Percentiles rank a stretch among this genome's conserved stretches.
These are phyloP conservation scores for Parus major DNA, from an alignment of 2,113 vertebrate species.

Conservation along the genomic window DNA sequence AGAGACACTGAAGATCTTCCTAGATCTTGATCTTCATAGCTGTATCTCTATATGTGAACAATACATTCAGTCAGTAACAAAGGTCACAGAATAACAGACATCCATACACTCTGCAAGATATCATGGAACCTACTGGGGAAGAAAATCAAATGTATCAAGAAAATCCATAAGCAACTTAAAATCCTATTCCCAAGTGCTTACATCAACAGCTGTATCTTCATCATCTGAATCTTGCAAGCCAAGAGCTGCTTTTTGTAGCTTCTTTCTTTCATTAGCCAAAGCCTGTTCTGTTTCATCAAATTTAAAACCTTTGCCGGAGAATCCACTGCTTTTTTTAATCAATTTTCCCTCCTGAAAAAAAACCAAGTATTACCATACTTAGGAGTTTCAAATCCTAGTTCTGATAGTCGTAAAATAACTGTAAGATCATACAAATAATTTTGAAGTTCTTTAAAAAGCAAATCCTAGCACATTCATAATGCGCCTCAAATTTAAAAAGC, in stretches of 20 bases:
- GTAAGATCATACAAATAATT: not conserved
- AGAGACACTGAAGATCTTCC: not conserved
- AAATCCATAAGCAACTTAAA: not conserved
- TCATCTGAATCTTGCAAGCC: slow-evolving; percentile 98
- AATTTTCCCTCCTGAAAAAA: slow-evolving; percentile 89
- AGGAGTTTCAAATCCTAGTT: not conserved
- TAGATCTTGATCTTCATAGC: not conserved
- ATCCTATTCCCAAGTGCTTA: slow-evolving; percentile 70
- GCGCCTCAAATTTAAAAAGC: not conserved
- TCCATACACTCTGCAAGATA: not conserved
- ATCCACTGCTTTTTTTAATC: slow-evolving; percentile 98
- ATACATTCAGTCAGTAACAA: not conserved
- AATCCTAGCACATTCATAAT: not conserved
- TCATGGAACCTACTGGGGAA: not conserved
- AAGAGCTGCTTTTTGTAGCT: slow-evolving; percentile 95
- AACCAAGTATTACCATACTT: not conserved
- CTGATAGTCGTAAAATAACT: not conserved
- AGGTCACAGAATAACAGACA: not conserved
- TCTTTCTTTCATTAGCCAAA: slow-evolving; percentile 96
- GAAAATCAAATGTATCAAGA: not conserved
- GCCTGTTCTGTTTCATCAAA: slow-evolving; percentile 98
- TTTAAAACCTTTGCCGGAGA: slow-evolving; percentile 98
- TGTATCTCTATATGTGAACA: rapidly evolving
- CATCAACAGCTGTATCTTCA: slow-evolving; percentile 93
- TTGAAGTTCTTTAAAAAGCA: not conserved